Percentiles rank a stretch among this genome's conserved stretches.
These are phyloP conservation scores for Eleginops maclovinus DNA, from an alignment of 2,113 vertebrate genomes.

Conservation along the genomic window DNA sequence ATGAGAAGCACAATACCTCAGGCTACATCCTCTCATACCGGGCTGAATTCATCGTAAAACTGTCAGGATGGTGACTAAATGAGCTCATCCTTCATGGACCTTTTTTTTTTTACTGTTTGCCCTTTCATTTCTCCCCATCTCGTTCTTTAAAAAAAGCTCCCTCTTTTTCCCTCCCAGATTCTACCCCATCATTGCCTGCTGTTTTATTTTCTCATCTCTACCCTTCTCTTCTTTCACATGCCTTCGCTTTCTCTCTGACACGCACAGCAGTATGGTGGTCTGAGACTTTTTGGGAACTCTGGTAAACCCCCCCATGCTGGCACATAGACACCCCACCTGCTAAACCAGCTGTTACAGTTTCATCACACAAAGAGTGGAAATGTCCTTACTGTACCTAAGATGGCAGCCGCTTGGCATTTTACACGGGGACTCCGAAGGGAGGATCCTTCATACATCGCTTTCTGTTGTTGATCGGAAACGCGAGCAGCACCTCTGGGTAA, in stretches of 20 bases:
- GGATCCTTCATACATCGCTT: neutral
- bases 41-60: constrained; percentile 39
- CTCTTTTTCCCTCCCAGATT: constrained; percentile 5
- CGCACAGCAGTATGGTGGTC: neutral
- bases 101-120: constrained; percentile 15
- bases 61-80: constrained; percentile 21
- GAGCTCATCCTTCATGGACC: constrained; percentile 4
- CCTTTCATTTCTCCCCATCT: neutral
- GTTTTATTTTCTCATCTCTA: neutral
- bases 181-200: neutral
- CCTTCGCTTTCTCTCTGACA: neutral
- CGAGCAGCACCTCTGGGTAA: neutral
- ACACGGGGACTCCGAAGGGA: neutral
- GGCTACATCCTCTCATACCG: constrained; percentile 57
- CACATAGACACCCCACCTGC: neutral
- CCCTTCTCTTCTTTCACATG: neutral
- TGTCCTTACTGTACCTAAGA: constrained; percentile 15
- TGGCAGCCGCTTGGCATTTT: constrained; percentile 38
- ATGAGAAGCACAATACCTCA: constrained; percentile 52
- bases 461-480: constrained; percentile 10
- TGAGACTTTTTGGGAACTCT: neutral
- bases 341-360: neutral
- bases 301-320: neutral
- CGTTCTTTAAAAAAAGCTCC: constrained; percentile 5
- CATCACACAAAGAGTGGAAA: constrained; percentile 7